Conservation (phyloP, 2,113 vertebrate genomes). For the Phalacrocorax carbo region DNA sequence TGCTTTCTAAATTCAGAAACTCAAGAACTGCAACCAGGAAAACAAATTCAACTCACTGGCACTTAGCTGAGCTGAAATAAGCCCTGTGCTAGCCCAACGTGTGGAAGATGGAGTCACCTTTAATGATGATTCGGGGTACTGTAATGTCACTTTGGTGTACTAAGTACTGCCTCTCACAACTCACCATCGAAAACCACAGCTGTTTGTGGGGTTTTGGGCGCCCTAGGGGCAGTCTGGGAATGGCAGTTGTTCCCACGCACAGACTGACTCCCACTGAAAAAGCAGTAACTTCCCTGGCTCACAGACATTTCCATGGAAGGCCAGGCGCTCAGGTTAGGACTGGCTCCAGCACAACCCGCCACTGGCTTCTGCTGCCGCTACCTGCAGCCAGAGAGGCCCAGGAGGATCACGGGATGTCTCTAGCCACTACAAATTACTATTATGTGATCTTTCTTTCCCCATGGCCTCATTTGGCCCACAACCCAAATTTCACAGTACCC, state of each 20-base stretch:
- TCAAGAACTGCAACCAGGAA: neutral
- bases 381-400: neutral
- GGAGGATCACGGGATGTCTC: neutral
- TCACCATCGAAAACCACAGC: neutral
- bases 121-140: neutral
- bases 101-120: too few relatives aligned
- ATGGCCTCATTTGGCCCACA: neutral
- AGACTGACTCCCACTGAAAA: neutral
- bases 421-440: neutral
- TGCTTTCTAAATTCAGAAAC: neutral
- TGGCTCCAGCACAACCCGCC: neutral
- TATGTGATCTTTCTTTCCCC: neutral
- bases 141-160: neutral
- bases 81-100: neutral
- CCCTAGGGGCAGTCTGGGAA: neutral
- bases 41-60: neutral
- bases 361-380: neutral
- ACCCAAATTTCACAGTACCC: neutral
- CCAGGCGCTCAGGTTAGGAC: neutral
- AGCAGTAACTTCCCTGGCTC: neutral
- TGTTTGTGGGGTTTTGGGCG: neutral
- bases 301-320: neutral
- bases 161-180: too few relatives aligned
- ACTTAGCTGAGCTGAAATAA: neutral
- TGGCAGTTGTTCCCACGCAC: neutral